Base-by-base conservation (phyloP, 2,888 invertebrate species). In the Netelia melanura region DNA sequence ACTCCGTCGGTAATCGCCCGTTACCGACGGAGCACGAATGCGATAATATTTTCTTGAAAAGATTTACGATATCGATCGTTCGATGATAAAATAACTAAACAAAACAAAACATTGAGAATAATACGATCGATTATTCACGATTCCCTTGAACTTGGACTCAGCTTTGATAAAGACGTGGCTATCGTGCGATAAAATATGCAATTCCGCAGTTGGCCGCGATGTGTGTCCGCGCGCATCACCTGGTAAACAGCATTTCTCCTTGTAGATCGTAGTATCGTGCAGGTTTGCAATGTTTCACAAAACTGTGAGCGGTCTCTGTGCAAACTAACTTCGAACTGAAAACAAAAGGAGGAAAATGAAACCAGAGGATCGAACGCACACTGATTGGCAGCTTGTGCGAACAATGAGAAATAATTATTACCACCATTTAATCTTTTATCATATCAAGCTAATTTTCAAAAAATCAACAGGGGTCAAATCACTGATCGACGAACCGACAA, bases 111-210 rank as follows among this genome's bases (percentile, higher is more conserved):
- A 30, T 48, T 61, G 30, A 52, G 30, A 64, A 71, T 81, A 75
- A 61, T 62, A 78, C 65, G 54, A 83, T 83, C 81, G 68, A 81
- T 85, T 61, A 64, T 83, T 9, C 74, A 71, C 23, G 48, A 54
- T 81, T 85, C n/a, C 77, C 81, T 87, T 87, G 87, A 84, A 87
- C 85, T 86, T 85, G 85, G 61, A 67, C 80, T 76, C 64, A 62
- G 62, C 52, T 52, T 43, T 52, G 58, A 25, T 70, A 61, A 72
- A 21, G 72, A 48, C 44, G n/a, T 61, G 21, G 3, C 10, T 48
- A 61, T 61, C 10, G 48, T 72, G 48, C 72, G 44, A 8, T 38
- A 8, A 38, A 38, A 38, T 38, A 38, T 21, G 62, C 62, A 71
- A 70, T 79, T 71, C 38, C 52, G 23, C 30, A 9, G 38, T 68